These are phyloP conservation scores for Tetraneura akinire DNA, from an alignment of 1,140 invertebrate species.

Conservation along the genomic window DNA sequence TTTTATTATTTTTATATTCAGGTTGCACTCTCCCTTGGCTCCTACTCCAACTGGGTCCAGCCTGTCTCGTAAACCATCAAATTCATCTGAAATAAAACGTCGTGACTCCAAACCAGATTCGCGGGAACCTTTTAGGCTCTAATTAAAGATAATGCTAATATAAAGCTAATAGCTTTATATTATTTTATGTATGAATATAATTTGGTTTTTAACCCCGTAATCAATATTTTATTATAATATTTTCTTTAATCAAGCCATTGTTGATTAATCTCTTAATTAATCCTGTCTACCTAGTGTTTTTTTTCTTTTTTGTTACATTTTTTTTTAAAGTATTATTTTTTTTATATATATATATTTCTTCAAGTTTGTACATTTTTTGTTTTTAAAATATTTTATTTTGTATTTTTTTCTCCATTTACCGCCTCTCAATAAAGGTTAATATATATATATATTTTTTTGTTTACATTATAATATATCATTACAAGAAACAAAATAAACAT, in stretches of 20 bases:
- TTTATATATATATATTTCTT: neutral
- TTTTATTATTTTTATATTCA: neutral
- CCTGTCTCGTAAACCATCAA: slow-evolving; percentile 23
- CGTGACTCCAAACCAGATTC: slow-evolving; percentile 26
- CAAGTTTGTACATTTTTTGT: neutral
- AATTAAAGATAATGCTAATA: neutral
- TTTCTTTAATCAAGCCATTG: slow-evolving; percentile 36
- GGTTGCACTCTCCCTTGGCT: slow-evolving; percentile 32
- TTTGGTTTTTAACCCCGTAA: slow-evolving; percentile 36
- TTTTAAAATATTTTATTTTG: neutral
- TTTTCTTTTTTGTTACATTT: no score
- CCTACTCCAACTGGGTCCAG: neutral
- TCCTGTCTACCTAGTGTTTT: slow-evolving; percentile 32
- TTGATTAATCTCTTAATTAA: slow-evolving; percentile 49
- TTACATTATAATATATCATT: neutral
- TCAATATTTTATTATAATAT: slow-evolving; percentile 22
- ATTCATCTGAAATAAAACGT: slow-evolving; percentile 15
- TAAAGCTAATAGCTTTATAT: no score
- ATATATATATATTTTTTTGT: neutral
- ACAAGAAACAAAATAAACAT: neutral
- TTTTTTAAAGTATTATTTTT: slow-evolving; percentile 24
- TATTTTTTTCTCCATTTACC: neutral
- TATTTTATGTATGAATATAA: neutral
- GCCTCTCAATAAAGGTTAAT: neutral
- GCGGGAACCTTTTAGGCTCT: slow-evolving; percentile 37